These are phyloP conservation scores for Agriopis leucophaearia DNA, from an alignment of 2,888 invertebrate species.

Conservation along the genomic window DNA sequence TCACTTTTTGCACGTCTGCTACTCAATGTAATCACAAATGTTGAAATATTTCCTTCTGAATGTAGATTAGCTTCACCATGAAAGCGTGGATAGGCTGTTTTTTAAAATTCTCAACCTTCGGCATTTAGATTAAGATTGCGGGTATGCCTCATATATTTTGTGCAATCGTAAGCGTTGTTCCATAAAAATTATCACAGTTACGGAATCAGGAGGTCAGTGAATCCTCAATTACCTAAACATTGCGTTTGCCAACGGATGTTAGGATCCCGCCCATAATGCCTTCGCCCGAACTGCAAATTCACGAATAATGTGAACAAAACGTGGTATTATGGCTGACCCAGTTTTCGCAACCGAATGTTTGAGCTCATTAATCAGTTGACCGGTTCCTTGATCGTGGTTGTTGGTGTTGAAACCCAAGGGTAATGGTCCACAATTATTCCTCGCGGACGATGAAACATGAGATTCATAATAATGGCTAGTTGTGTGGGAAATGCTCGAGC, in stretches of 20 bases:
- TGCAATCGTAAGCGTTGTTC: conserved; percentile 16
- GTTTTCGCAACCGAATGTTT: conserved; percentile 60
- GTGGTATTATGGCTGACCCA: conserved; percentile 65
- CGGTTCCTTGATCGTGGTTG: conserved; percentile 63
- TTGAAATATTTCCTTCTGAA: conserved; percentile 15
- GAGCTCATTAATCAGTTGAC: conserved; percentile 69
- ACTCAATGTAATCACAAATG: conserved; percentile 19
- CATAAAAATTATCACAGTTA: conserved; percentile 31
- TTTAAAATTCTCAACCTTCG: conserved; percentile 4
- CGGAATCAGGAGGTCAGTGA: conserved; percentile 25
- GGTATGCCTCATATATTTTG: conserved; percentile 28
- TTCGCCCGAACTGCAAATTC: conserved; percentile 23
- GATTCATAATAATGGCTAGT: conserved; percentile 62
- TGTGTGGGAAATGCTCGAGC: conserved; percentile 68
- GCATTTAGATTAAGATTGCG: conserved; percentile 10
- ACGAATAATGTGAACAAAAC: conserved; percentile 43
- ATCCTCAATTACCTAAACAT: conserved; percentile 38
- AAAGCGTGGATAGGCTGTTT: conserved; percentile 13
- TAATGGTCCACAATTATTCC: conserved; percentile 60
- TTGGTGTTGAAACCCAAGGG: conserved; percentile 61
- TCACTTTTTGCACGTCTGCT: conserved; percentile 50
- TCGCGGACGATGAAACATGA: conserved; percentile 57
- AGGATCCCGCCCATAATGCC: conserved; percentile 41
- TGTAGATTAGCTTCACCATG: conserved; percentile 8
- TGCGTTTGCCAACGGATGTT: conserved; percentile 49